phyloP scores from a whole-genome alignment of 2,888 invertebrate genomes.

The Carcina quercana region DNA sequence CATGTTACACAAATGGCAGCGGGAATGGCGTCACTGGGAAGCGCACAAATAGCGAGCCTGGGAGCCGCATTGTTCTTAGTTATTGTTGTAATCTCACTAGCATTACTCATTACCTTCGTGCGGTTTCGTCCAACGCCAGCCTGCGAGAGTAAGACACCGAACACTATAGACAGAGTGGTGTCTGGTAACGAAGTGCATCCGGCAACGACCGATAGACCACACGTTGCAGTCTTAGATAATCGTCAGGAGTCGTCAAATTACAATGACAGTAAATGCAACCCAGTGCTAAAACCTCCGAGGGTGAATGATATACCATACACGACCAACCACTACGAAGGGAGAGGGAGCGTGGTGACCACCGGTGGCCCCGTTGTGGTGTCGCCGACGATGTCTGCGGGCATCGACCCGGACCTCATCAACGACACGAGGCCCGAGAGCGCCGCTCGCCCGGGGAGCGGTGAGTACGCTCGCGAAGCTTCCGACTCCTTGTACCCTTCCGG shows the following conservation, averaged over 20 bases:
- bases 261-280: slow-evolving; percentile 72
- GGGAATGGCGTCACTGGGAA: slow-evolving; percentile 87
- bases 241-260: slow-evolving; percentile 56
- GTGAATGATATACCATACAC: slow-evolving; percentile 80
- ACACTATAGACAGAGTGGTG: slow-evolving; percentile 82
- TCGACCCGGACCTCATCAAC: slow-evolving; percentile 90
- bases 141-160: slow-evolving; percentile 84
- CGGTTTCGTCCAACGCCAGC: slow-evolving; percentile 82
- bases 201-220: slow-evolving; percentile 64
- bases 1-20: slow-evolving; percentile 85
- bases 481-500: slow-evolving; percentile 87
- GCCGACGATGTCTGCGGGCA: slow-evolving; percentile 82
- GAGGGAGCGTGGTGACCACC: slow-evolving; percentile 77
- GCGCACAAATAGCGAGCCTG: slow-evolving; percentile 89
- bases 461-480: slow-evolving; percentile 82
- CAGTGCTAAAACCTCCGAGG: slow-evolving; percentile 82
- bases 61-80: slow-evolving; percentile 87
- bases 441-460: slow-evolving; percentile 80
- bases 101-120: slow-evolving; percentile 81
- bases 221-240: slow-evolving; percentile 74
- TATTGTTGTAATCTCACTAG: slow-evolving; percentile 82
- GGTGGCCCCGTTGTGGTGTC: slow-evolving; percentile 81
- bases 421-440: slow-evolving; percentile 82
- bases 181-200: slow-evolving; percentile 72
- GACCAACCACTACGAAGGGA: slow-evolving; percentile 80